These are phyloP conservation scores for Monodelphis domestica DNA, from an alignment of 2,797 vertebrate species.

Conservation along the genomic window DNA sequence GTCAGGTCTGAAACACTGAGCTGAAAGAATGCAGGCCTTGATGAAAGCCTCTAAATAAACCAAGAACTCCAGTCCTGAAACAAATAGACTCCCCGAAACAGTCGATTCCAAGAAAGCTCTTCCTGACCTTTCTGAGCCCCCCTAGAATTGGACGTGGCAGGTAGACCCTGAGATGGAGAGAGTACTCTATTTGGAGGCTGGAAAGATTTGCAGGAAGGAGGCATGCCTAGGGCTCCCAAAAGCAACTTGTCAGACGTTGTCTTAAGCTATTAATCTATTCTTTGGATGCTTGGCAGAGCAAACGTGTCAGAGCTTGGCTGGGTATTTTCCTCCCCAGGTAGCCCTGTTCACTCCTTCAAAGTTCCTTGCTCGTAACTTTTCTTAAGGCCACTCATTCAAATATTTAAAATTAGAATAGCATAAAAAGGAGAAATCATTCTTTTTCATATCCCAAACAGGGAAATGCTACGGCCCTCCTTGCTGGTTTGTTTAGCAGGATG, in stretches of 20 bases:
- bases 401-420: constrained; percentile 56
- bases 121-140: constrained; percentile 22
- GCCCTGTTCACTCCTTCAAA: constrained; percentile 37
- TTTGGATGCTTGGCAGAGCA: not conserved
- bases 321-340: not conserved
- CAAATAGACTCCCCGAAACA: not conserved
- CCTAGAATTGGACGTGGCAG: constrained; percentile 32
- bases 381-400: constrained; percentile 42
- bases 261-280: constrained; percentile 44
- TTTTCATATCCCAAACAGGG: not conserved
- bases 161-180: not conserved
- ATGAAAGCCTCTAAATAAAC: not conserved
- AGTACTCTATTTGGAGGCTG: not conserved
- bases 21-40: not conserved
- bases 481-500: not conserved
- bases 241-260: constrained; percentile 57
- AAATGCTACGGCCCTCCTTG: not conserved
- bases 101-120: not conserved
- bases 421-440: not conserved
- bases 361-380: constrained; percentile 24
- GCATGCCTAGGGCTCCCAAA: constrained; percentile 6
- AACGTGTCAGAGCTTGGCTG: constrained; percentile 8
- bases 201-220: constrained; percentile 37
- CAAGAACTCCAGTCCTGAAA: not conserved
- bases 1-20: not conserved